Conservation (phyloP, 2,113 vertebrate species). For the Polypterus senegalus region DNA sequence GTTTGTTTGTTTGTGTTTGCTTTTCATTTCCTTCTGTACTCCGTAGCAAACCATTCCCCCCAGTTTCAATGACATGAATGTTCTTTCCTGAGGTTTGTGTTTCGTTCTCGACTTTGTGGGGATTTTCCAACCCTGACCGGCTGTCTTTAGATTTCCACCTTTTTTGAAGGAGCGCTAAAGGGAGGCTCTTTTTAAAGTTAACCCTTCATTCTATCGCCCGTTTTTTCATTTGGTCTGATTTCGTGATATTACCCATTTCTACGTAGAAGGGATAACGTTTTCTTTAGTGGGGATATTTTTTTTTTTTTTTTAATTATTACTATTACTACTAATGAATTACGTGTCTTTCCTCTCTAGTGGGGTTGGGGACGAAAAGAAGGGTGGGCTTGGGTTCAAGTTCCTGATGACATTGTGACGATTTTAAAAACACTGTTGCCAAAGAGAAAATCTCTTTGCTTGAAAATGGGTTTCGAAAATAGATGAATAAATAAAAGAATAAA, state of each 20-base stretch:
- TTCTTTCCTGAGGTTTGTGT: slow-evolving; percentile 56
- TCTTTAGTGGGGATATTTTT: slow-evolving; percentile 57
- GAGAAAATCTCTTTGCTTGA: slow-evolving; percentile 99
- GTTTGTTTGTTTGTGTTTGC: slow-evolving; percentile 37
- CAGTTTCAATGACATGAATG: slow-evolving; percentile 58
- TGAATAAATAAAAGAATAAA: slow-evolving; percentile 81
- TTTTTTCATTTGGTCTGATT: slow-evolving; percentile 68
- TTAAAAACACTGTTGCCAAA: slow-evolving; percentile 99
- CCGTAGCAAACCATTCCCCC: slow-evolving; percentile 69
- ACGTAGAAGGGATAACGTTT: slow-evolving; percentile 69
- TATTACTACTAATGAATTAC: slow-evolving; percentile 93
- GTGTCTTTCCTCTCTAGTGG: slow-evolving; percentile 72
- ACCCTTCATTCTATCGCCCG: slow-evolving; percentile 61
- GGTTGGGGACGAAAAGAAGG: slow-evolving; percentile 80
- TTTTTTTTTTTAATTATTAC: slow-evolving; percentile 69
- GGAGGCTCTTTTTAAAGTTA: slow-evolving; percentile 57
- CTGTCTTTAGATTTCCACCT: slow-evolving; percentile 58
- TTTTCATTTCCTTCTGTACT: slow-evolving; percentile 97
- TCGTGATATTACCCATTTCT: slow-evolving; percentile 62
- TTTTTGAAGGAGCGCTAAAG: slow-evolving; percentile 40
- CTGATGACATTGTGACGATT: slow-evolving; percentile 97
- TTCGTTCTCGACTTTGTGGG: slow-evolving; percentile 53
- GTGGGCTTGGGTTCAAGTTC: slow-evolving; percentile 67
- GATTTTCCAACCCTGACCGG: slow-evolving; percentile 65
- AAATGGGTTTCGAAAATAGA: slow-evolving; percentile 98